phyloP scores from a whole-genome alignment of 2,797 vertebrate genomes.

The Meriones psammophilus region DNA sequence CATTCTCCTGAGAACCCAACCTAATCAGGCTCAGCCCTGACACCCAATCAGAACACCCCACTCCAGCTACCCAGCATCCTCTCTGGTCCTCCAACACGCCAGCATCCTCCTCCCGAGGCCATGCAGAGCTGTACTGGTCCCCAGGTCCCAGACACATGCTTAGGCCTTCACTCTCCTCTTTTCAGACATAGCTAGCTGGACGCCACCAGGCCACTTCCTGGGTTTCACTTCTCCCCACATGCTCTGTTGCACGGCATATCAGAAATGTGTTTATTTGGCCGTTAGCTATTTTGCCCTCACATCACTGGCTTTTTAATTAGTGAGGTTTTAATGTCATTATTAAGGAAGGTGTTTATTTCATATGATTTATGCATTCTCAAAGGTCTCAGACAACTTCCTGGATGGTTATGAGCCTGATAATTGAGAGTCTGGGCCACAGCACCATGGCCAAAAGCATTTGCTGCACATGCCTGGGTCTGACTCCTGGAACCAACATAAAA shows the following conservation, averaged over 20 bases:
- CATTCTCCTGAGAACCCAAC: background rate
- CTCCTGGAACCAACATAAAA: background rate
- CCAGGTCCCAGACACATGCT: background rate
- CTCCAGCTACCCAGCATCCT: background rate
- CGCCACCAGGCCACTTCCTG: background rate
- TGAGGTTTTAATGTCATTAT: background rate
- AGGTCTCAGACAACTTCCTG: background rate
- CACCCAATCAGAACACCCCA: background rate
- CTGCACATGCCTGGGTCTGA: background rate
- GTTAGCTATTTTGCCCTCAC: background rate
- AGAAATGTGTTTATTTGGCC: background rate
- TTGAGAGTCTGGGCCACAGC: background rate
- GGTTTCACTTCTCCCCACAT: background rate
- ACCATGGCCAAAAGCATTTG: background rate
- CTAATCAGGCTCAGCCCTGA: background rate
- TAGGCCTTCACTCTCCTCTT: background rate
- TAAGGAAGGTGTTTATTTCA: background rate
- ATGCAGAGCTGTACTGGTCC: background rate
- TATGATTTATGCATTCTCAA: background rate
- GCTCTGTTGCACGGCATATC: background rate
- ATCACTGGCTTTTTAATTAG: background rate
- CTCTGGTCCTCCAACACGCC: background rate
- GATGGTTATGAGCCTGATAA: background rate
- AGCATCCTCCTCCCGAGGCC: background rate
- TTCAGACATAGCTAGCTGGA: background rate